These are phyloP conservation scores for Psylliodes chrysocephalus DNA, from an alignment of 2,888 invertebrate species.

Conservation along the genomic window DNA sequence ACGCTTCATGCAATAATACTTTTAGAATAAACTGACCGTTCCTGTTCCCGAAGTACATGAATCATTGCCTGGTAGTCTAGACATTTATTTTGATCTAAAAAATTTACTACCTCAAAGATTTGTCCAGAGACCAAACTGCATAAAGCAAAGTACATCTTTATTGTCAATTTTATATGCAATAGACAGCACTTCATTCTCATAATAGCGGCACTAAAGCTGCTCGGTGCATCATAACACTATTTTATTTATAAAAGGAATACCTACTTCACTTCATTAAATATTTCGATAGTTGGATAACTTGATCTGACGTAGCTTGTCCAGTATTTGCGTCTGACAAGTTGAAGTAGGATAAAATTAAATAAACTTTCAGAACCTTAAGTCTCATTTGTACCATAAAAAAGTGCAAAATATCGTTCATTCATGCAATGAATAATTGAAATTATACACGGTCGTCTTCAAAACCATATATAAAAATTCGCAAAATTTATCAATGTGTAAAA, in stretches of 20 bases:
- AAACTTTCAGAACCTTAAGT: neutral
- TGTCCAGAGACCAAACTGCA: neutral
- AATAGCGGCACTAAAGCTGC: conserved; percentile 1
- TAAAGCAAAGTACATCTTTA: conserved; percentile 1
- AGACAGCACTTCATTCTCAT: conserved; percentile 2
- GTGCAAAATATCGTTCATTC: neutral
- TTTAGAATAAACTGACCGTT: too few species aligned
- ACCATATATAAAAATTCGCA: too few species aligned
- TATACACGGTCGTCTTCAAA: too few species aligned
- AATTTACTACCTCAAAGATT: neutral
- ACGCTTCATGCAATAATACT: too few species aligned
- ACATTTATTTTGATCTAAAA: neutral
- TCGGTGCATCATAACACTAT: neutral
- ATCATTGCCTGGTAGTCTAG: too few species aligned
- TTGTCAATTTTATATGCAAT: conserved; percentile 6
- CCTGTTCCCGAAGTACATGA: too few species aligned
- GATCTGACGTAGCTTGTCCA: neutral
- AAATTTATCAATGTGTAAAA: too few species aligned
- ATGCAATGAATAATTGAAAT: too few species aligned
- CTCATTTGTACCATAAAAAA: neutral
- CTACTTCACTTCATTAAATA: conserved; percentile 7
- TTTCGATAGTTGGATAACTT: neutral
- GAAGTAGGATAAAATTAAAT: too few species aligned
- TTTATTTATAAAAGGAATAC: conserved; percentile 9
- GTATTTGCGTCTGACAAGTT: neutral